Evolutionary conservation across 2,888 invertebrate genomes (phyloP), one percentile per base, ranked within the genome.

Genomic region (Ophion obscuratus): DNA sequence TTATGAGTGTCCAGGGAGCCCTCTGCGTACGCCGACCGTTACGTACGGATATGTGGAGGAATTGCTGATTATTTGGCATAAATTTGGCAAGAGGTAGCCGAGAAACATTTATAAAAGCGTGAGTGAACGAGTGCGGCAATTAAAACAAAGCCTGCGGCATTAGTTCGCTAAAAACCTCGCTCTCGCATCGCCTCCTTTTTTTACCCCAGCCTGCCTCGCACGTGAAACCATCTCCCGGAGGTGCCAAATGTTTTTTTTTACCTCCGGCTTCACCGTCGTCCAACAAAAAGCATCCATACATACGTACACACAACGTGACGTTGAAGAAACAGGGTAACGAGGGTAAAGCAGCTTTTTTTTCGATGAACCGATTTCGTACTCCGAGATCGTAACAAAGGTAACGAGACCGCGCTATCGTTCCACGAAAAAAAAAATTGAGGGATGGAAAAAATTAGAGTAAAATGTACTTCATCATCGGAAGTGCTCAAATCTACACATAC

Each of bases 61-160:
- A 27, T 61, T 62, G 74, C 59, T 31, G 53, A 47, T 57, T 75
- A 78, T 59, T 66, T 40, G 6, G 81, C 71, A 81, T 64, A 74
- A 77, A 84, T 73, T 81, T 67, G 67, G 62, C 27, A 44, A 53
- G 59, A 62, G 81, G 62, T 61, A 84, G 74, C 81, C 68, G 82
- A 79, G 77, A 77, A 87, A 83, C 88, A 85, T 89, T 89, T 87
- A 84, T 84, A 89, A 88, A 83, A 90, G 84, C 88, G 88, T 83
- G 87, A 86, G 89, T 88, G 91, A 89, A 91, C 90, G 89, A 91
- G 90, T 90, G 91, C 88, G 88, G 91, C 91, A 91, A 91, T 91
- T 91, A 91, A 91, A 91, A 91, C 91, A 91, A 91, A 91, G 91
- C 91, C 89, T 85, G 88, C 88, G 89, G 91, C 91, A 89, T 91